Conservation (phyloP, 2,797 vertebrate genomes). For the Schizopygopsis malacanthus region DNA sequence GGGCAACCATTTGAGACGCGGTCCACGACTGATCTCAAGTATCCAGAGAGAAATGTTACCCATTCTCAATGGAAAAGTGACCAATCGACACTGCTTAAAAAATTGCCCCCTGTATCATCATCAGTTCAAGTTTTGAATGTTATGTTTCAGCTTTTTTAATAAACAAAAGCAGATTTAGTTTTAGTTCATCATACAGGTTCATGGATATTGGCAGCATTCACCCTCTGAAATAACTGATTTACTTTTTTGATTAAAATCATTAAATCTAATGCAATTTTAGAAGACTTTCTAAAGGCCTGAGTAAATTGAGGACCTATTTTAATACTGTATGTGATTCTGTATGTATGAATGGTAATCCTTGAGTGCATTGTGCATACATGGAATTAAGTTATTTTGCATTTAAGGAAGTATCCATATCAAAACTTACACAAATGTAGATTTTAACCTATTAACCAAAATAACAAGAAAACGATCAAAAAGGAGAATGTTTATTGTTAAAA, state of each 20-base stretch:
- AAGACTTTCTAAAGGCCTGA: not conserved
- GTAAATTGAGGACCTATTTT: not conserved
- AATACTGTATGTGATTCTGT: not conserved
- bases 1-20: no score
- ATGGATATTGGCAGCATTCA: not conserved
- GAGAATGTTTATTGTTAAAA: not conserved
- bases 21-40: no score
- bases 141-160: not conserved
- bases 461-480: not conserved
- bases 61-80: no score
- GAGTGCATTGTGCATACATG: not conserved
- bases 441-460: not conserved
- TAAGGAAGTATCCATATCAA: not conserved
- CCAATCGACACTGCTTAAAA: no score
- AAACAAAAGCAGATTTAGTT: not conserved
- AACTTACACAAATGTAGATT: not conserved
- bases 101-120: no score
- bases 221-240: slow-evolving; percentile 2
- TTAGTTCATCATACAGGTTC: not conserved
- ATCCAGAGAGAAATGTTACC: no score
- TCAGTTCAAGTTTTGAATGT: no score
- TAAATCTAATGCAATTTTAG: not conserved
- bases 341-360: not conserved
- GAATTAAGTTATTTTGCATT: not conserved
- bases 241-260: not conserved